Conservation (phyloP, 2,113 vertebrate genomes). For the Xenopus laevis region DNA sequence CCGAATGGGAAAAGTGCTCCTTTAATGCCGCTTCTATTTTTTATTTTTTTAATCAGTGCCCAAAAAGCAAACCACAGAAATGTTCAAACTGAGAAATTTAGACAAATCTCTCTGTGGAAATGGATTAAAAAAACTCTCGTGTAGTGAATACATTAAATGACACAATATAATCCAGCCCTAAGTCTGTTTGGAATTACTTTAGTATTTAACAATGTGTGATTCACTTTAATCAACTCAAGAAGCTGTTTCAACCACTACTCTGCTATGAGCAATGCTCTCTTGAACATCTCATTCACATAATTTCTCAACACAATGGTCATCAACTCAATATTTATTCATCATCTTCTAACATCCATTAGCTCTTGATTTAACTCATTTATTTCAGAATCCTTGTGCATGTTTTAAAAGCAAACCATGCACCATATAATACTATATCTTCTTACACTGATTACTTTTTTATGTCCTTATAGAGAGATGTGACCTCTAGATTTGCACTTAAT, state of each 20-base stretch:
- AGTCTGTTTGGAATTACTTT: not conserved
- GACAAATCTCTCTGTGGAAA: too few species aligned
- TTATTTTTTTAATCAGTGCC: too few species aligned
- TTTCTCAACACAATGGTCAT: not conserved
- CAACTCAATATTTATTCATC: conserved; percentile 18
- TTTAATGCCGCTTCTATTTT: too few species aligned
- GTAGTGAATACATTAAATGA: too few species aligned
- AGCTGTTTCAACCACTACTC: not conserved
- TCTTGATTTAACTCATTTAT: conserved; percentile 27
- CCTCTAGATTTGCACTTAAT: conserved; percentile 24
- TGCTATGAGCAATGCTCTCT: not conserved
- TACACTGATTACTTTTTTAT: conserved; percentile 36
- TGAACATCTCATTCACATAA: not conserved
- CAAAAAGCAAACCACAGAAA: too few species aligned
- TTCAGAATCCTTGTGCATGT: conserved; percentile 24
- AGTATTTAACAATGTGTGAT: not conserved
- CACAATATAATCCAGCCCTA: too few species aligned
- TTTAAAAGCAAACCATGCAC: conserved; percentile 18
- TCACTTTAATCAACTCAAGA: not conserved
- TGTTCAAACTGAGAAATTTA: too few species aligned
- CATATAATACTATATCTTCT: conserved; percentile 18
- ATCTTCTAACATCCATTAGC: conserved; percentile 8
- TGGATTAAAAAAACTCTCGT: too few species aligned
- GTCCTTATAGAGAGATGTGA: conserved; percentile 15
- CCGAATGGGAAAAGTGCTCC: too few species aligned